Base-by-base conservation (phyloP, 2,888 invertebrate genomes). In the Aphrophora alni region DNA sequence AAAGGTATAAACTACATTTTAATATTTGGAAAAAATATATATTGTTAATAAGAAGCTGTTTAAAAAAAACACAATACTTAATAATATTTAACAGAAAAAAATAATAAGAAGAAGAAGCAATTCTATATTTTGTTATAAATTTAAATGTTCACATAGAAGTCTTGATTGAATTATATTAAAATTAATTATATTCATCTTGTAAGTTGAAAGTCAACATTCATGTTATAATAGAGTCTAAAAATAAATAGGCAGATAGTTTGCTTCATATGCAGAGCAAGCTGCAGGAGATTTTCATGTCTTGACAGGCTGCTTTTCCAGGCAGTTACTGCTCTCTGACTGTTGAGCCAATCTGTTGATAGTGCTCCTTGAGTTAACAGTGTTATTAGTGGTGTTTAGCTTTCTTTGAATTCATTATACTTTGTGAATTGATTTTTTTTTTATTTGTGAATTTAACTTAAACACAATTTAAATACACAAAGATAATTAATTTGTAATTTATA, bases 271-370 rank as follows among this genome's bases (percentile, higher is more conserved):
- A 44, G 44, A 73, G 26, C 73, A 38, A 38, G 75, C 75, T 38
- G n/a, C 75, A 38, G 33, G 75, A 75, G 8, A 38, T 75, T 38
- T 75, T 38, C 38, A 75, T 17, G 75, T 75, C 75, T 38, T 75
- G 75, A 75, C 75, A 75, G 75, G 38, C 38, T 38, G 24, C 44
- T 44, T 44, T 44, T 44, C 44, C 44, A 44, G 44, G 44, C 75
- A 38, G 75, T 75, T 38, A 1, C 75, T 75, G 21, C 26, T 12
- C 75, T 38, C 27, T 73, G 26, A 73, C 8, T 73, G 73, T 73
- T 28, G 8, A 73, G 27, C 33, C 73, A 73, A 27, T 73, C 73
- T 27, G 33, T 73, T 73, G 28, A 25, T 73, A 73, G 73, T 25
- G 26, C 26, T 28, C n/a, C n/a, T n/a, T n/a, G n/a, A n/a, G n/a